These are phyloP conservation scores for Cyphotilapia sp. DNA, from an alignment of 2,113 vertebrate species.

Conservation along the genomic window DNA sequence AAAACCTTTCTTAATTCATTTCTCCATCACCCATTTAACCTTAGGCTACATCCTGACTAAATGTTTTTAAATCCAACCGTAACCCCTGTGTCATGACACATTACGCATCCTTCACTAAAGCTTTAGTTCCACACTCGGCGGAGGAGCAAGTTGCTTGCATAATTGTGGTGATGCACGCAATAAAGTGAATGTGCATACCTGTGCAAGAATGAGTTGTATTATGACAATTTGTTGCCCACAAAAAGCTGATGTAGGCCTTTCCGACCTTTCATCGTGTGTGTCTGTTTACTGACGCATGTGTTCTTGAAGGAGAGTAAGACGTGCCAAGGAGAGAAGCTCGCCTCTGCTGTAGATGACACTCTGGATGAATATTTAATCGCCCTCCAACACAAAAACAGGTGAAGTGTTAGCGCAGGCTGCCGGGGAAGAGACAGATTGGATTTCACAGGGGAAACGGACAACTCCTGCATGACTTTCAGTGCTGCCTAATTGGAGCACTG, in stretches of 20 bases:
- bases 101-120: not conserved
- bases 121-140: not conserved
- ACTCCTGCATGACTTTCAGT: not conserved
- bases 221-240: not conserved
- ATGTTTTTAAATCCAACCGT: not conserved
- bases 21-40: not conserved
- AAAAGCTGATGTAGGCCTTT: not conserved
- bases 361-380: constrained; percentile 91
- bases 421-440: constrained; percentile 3
- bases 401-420: constrained; percentile 36
- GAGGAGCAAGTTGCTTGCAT: not conserved
- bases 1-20: not conserved
- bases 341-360: constrained; percentile 82
- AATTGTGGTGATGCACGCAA: not conserved
- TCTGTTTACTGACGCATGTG: constrained; percentile 28
- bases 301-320: constrained; percentile 62
- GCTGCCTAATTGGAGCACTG: not conserved
- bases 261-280: constrained; percentile 4
- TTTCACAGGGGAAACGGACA: constrained; percentile 30
- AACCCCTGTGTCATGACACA: not conserved
- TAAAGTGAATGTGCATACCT: not conserved
- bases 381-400: constrained; percentile 93
- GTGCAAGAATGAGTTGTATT: not conserved
- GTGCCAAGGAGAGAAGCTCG: constrained; percentile 61
- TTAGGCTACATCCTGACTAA: not conserved